phyloP scores from a whole-genome alignment of 2,113 vertebrate genomes.

The Podarcis muralis region DNA sequence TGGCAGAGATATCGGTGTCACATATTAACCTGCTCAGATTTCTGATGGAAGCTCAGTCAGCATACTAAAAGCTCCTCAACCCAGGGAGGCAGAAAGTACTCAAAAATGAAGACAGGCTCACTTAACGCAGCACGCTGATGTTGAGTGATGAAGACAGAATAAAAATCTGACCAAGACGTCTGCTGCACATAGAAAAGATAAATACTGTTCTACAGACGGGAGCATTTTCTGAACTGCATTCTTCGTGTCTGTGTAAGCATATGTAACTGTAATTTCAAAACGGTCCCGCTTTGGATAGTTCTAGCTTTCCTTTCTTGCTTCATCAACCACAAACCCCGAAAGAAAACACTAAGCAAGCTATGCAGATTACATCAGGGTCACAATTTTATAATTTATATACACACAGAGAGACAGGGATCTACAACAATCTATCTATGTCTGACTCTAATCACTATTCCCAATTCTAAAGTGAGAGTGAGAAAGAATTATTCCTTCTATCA shows the following conservation, averaged over 20 bases:
- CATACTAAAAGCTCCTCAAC: conserved; percentile 7
- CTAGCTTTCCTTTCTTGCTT: background rate
- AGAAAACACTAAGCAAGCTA: background rate
- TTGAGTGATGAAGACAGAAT: background rate
- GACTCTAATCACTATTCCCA: background rate
- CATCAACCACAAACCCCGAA: background rate
- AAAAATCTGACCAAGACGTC: background rate
- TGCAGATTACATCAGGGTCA: background rate
- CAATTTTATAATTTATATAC: background rate
- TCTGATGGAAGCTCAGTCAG: conserved; percentile 2
- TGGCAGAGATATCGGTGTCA: conserved; percentile 8
- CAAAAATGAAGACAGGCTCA: background rate
- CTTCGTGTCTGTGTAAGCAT: background rate
- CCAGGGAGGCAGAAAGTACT: conserved; percentile 10
- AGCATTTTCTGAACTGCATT: background rate
- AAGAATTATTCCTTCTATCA: background rate
- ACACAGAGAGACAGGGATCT: no score
- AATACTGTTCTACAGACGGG: background rate
- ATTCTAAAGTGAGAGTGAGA: background rate
- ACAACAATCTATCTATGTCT: background rate
- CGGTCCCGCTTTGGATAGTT: background rate
- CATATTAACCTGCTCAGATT: conserved; percentile 19
- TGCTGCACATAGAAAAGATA: background rate
- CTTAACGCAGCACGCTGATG: background rate
- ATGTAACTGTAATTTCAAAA: background rate